Evolutionary conservation across 2,888 invertebrate species (phyloP).

Genomic region (Gonocerus acuteangulatus): DNA sequence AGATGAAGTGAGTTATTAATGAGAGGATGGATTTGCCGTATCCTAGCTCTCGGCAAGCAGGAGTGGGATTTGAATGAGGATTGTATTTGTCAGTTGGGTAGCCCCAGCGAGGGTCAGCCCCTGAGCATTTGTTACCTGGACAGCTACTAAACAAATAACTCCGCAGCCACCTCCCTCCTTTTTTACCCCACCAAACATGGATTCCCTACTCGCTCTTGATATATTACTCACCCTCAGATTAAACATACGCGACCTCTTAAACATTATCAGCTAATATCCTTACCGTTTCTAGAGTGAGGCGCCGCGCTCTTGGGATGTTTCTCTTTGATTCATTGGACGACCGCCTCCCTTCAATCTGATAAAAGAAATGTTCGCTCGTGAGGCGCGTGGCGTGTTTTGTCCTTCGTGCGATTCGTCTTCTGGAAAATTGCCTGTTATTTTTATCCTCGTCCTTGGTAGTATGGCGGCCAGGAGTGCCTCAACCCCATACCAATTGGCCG

Average conservation of each 20-base stretch:
- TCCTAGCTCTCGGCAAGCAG: neutral
- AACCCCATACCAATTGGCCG: too few relatives aligned
- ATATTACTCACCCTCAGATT: conserved; percentile 11
- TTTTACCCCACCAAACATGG: conserved; percentile 19
- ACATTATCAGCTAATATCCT: conserved; percentile 22
- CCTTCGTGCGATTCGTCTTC: neutral
- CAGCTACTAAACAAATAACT: conserved; percentile 17
- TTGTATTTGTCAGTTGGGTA: conserved; percentile 4
- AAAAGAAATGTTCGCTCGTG: neutral
- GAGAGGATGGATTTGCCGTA: neutral
- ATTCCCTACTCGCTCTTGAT: conserved; percentile 4
- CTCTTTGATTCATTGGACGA: neutral
- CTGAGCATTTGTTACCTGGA: neutral
- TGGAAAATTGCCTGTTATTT: neutral
- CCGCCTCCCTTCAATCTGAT: neutral
- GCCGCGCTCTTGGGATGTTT: conserved; percentile 1
- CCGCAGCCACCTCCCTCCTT: neutral
- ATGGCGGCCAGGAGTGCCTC: too few relatives aligned
- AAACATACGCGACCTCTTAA: conserved; percentile 22
- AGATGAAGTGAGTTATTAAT: neutral
- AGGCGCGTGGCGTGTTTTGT: neutral
- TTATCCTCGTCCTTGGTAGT: neutral
- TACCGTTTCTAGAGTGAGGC: conserved; percentile 3
- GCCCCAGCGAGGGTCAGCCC: neutral
- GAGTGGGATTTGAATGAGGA: conserved; percentile 3